These are phyloP conservation scores for Enoplosus armatus DNA, from an alignment of 2,797 vertebrate genomes.

Conservation along the genomic window DNA sequence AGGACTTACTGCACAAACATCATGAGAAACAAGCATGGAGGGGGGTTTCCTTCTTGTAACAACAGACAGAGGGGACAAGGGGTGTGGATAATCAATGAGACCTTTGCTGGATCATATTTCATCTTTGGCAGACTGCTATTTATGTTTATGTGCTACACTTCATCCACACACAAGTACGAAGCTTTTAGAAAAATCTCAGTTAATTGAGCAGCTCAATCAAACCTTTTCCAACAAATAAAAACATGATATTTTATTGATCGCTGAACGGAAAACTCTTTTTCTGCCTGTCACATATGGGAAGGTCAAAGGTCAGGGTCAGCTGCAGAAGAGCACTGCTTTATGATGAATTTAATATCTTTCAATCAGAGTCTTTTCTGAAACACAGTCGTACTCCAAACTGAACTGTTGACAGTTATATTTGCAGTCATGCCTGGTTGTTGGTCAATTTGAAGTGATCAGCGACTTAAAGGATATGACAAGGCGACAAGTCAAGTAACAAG, in stretches of 20 bases:
- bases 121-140: not conserved
- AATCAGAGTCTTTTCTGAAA: not conserved
- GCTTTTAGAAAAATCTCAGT: not conserved
- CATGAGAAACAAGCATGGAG: not conserved
- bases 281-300: not conserved
- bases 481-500: not conserved
- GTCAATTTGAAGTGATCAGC: conserved; percentile 21
- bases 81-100: not conserved
- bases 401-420: not conserved
- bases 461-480: conserved; percentile 15
- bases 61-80: not conserved
- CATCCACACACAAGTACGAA: not conserved
- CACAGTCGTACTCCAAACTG: not conserved
- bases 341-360: not conserved
- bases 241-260: not conserved
- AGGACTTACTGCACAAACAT: conserved; percentile 38
- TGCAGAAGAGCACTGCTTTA: not conserved
- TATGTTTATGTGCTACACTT: not conserved
- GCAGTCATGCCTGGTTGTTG: not conserved
- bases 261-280: not conserved
- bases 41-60: not conserved
- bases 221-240: conserved; percentile 1
- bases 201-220: not conserved
- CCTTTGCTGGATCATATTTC: conserved; percentile 1
- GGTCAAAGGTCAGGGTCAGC: conserved; percentile 25